A percentile compares a stretch with the other conserved stretches of the same genome.
Conservation (phyloP, 2,113 vertebrate genomes). For the Orycteropus afer region DNA sequence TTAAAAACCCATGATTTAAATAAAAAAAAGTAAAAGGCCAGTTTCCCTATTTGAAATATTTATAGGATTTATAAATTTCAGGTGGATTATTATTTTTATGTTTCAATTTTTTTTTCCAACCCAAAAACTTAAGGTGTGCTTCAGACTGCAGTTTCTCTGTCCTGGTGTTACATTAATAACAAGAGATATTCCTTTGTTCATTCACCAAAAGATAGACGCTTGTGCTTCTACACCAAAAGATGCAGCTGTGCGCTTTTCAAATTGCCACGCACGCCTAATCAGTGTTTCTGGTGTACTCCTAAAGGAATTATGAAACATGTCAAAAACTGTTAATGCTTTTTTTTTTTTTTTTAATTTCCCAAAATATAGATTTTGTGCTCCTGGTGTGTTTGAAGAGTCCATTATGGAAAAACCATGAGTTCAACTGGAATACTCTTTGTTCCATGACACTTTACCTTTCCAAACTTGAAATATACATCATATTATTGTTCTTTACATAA, state of each 20-base stretch:
- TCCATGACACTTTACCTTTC: not conserved
- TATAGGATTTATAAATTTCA: constrained; percentile 11
- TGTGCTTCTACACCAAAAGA: not conserved
- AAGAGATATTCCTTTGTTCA: not conserved
- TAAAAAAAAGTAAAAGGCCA: not conserved
- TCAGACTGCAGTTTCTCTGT: not conserved
- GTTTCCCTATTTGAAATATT: not conserved
- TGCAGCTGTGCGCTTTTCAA: not conserved
- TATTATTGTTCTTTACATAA: constrained; percentile 15
- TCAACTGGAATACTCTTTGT: not conserved
- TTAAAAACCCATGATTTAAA: not conserved
- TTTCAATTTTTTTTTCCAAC: not conserved
- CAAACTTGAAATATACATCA: not conserved
- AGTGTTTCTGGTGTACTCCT: not conserved
- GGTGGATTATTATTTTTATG: not conserved
- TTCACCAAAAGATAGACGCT: not conserved
- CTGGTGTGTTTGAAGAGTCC: not conserved
- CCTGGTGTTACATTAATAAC: not conserved
- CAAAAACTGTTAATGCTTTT: not conserved
- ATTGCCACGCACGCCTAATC: not conserved
- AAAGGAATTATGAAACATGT: not conserved
- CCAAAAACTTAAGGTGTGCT: not conserved
- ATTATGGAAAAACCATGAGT: not conserved
- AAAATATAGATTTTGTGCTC: not conserved
- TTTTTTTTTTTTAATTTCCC: too few relatives aligned